Evolutionary conservation across 2,113 vertebrate genomes (phyloP).

Genomic region (Cercopithecus mona): DNA sequence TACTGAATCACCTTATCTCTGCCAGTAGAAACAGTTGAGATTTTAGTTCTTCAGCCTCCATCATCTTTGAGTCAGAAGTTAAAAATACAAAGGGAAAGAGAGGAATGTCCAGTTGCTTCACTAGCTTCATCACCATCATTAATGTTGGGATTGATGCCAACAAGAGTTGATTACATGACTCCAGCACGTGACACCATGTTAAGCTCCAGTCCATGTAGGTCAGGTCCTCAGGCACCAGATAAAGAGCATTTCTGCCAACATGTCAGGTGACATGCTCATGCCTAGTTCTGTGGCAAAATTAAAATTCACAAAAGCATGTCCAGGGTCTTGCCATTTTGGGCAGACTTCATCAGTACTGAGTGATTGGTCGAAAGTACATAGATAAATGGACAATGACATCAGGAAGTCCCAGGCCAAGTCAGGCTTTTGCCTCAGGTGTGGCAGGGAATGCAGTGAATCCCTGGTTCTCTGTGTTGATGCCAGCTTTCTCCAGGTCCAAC

Average conservation of each 20-base stretch:
- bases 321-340: neutral
- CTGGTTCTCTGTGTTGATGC: neutral
- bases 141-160: neutral
- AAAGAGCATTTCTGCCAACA: neutral
- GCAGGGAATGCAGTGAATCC: neutral
- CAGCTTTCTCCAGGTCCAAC: neutral
- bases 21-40: neutral
- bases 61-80: neutral
- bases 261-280: neutral
- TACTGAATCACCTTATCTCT: neutral
- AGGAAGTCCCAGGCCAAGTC: neutral
- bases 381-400: neutral
- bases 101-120: neutral
- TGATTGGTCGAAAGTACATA: accelerated
- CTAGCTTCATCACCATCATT: neutral
- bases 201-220: neutral
- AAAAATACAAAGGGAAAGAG: neutral
- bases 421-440: neutral
- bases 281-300: neutral
- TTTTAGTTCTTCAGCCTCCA: neutral
- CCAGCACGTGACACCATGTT: neutral
- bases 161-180: too few species aligned
- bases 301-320: neutral
- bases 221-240: neutral
- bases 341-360: neutral